phyloP scores from a whole-genome alignment of 1,140 invertebrate genomes.

The Gonioctena quinquepunctata region DNA sequence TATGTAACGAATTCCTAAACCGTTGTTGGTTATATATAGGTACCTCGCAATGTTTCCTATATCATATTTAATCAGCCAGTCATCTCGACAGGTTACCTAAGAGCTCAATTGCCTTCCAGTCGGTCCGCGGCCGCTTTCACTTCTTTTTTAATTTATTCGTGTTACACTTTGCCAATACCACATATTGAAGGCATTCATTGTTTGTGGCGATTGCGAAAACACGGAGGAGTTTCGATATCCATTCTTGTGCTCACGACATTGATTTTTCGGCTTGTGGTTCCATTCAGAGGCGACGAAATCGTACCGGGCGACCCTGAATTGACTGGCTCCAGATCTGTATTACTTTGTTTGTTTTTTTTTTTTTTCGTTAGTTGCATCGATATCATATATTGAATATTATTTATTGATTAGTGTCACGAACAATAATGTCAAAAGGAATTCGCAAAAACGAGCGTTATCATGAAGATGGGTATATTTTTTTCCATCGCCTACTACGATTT shows the following conservation, averaged over 20 bases:
- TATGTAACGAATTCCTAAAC: not conserved
- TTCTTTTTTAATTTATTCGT: conserved; percentile 14
- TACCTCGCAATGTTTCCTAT: not conserved
- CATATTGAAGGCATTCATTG: not conserved
- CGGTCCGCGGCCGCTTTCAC: not conserved
- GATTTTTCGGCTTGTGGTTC: conserved; percentile 1
- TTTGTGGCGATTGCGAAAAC: not conserved
- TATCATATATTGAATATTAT: no score
- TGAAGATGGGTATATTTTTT: no score
- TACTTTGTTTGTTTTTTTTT: no score
- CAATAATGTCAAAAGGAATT: no score
- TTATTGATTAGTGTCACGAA: no score
- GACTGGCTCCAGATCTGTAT: no score
- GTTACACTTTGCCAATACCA: conserved; percentile 9
- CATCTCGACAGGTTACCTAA: conserved; percentile 3
- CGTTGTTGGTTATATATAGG: not conserved
- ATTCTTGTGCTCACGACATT: not conserved
- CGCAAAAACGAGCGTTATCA: no score
- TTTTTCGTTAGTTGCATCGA: no score
- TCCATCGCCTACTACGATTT: no score
- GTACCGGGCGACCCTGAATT: no score
- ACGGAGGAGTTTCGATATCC: not conserved
- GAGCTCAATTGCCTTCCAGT: conserved; percentile 1
- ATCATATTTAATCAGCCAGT: not conserved
- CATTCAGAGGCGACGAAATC: no score